These are phyloP conservation scores for Papilio xuthus DNA, from an alignment of 1,140 invertebrate species.

Conservation along the genomic window DNA sequence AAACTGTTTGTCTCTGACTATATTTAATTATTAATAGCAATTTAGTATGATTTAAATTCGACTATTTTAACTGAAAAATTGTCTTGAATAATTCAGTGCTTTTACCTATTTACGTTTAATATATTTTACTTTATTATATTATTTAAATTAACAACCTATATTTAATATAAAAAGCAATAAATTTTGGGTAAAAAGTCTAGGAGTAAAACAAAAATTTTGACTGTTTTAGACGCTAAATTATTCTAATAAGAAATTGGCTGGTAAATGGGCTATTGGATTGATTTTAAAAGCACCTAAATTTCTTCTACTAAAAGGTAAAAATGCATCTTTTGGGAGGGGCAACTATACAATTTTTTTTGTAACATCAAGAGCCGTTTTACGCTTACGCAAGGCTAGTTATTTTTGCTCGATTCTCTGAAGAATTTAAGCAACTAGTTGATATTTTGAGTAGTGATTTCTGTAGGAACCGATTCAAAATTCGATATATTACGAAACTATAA, in stretches of 20 bases:
- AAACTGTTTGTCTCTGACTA: neutral
- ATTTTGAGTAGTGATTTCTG: neutral
- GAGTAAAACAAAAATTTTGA: too few species aligned
- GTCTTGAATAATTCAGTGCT: too few species aligned
- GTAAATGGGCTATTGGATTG: neutral
- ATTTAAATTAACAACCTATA: too few species aligned
- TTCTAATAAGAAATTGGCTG: neutral
- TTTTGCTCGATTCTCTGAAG: neutral
- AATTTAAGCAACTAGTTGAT: neutral
- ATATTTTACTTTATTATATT: too few species aligned
- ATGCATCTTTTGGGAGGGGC: neutral
- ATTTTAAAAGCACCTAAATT: too few species aligned
- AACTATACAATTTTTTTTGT: neutral
- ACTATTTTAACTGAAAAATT: neutral
- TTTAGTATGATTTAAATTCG: neutral
- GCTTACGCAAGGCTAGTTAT: neutral
- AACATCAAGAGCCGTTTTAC: neutral
- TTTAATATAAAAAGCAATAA: too few species aligned
- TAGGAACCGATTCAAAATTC: neutral
- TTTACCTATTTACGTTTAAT: too few species aligned
- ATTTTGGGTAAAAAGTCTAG: too few species aligned
- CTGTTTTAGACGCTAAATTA: neutral
- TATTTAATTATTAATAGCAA: neutral
- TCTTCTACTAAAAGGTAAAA: too few species aligned
- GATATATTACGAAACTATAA: too few species aligned